A percentile compares a stretch with the other conserved stretches of the same genome.
phyloP scores from a whole-genome alignment of 2,113 vertebrate genomes.

The Elephantulus edwardii region DNA sequence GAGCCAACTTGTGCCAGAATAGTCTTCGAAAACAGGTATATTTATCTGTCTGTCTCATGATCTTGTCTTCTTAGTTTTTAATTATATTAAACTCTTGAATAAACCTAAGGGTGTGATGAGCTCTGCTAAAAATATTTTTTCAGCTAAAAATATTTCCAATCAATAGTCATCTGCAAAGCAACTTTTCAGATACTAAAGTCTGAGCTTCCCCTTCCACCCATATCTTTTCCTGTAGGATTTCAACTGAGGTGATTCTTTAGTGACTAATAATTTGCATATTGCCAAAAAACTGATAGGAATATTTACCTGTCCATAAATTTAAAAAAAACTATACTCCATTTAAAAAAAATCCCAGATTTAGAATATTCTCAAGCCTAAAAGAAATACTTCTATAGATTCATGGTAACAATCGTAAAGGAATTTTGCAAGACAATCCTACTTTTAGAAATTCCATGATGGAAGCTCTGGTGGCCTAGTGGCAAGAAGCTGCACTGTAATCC shows the following conservation, averaged over 20 bases:
- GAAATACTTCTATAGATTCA: neutral
- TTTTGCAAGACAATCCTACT: conserved; percentile 39
- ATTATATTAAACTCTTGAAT: conserved; percentile 52
- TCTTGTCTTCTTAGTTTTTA: conserved; percentile 57
- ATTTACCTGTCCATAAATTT: conserved; percentile 13
- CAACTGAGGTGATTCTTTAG: neutral
- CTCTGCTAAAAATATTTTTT: conserved; percentile 49
- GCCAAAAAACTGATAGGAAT: neutral
- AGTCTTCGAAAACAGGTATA: conserved; percentile 23
- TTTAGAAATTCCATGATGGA: too few species aligned
- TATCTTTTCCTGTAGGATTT: neutral
- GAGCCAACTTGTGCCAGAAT: neutral
- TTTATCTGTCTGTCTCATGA: conserved; percentile 22
- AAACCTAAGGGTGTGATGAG: conserved; percentile 57
- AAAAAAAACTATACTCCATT: conserved; percentile 27
- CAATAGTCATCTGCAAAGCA: conserved; percentile 45
- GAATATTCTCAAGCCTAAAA: neutral
- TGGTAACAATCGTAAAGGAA: neutral
- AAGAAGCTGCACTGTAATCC: too few species aligned
- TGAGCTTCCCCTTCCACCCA: neutral
- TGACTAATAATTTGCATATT: neutral
- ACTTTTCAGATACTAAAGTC: conserved; percentile 10
- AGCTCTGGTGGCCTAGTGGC: too few species aligned
- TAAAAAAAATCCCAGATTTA: conserved; percentile 14
- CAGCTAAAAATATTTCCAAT: conserved; percentile 64